Percentiles rank a stretch among this genome's conserved stretches.
These are phyloP conservation scores for Conops quadrifasciatus DNA, from an alignment of 2,888 invertebrate genomes.

Conservation along the genomic window DNA sequence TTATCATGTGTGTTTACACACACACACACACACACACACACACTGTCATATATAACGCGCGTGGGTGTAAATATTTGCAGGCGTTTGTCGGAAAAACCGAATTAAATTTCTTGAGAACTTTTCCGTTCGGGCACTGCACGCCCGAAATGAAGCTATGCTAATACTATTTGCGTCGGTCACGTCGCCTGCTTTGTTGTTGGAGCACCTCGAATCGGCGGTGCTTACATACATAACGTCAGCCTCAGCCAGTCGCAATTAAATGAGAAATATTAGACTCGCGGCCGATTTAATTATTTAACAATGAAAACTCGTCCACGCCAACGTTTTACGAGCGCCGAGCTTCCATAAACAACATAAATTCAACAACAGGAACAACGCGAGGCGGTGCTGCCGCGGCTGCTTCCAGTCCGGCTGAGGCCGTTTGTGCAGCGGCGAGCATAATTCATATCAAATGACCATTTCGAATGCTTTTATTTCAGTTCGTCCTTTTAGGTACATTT, in stretches of 20 bases:
- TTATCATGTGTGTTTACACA: too few relatives aligned
- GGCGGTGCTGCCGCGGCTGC: constrained; percentile 11
- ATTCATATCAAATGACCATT: constrained; percentile 65
- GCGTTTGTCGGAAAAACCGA: constrained; percentile 12
- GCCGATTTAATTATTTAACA: constrained; percentile 63
- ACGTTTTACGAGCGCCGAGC: constrained; percentile 44
- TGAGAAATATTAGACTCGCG: constrained; percentile 61
- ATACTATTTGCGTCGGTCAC: neutral
- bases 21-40: too few relatives aligned
- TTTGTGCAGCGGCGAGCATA: constrained; percentile 63
- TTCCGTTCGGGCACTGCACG: neutral
- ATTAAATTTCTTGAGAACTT: neutral
- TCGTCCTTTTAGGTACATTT: constrained; percentile 45
- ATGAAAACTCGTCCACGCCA: constrained; percentile 51
- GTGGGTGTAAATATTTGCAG: constrained; percentile 4
- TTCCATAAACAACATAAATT: constrained; percentile 38
- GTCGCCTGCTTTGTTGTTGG: neutral
- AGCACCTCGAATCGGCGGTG: neutral
- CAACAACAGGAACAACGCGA: constrained; percentile 17
- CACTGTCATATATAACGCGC: neutral
- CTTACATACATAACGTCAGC: constrained; percentile 29
- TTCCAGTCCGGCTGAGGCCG: constrained; percentile 45
- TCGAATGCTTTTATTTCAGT: constrained; percentile 63
- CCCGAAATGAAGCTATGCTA: neutral
- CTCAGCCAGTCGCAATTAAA: constrained; percentile 55